Conservation (phyloP, 2,888 invertebrate genomes). For the Cataglyphis livida region DNA sequence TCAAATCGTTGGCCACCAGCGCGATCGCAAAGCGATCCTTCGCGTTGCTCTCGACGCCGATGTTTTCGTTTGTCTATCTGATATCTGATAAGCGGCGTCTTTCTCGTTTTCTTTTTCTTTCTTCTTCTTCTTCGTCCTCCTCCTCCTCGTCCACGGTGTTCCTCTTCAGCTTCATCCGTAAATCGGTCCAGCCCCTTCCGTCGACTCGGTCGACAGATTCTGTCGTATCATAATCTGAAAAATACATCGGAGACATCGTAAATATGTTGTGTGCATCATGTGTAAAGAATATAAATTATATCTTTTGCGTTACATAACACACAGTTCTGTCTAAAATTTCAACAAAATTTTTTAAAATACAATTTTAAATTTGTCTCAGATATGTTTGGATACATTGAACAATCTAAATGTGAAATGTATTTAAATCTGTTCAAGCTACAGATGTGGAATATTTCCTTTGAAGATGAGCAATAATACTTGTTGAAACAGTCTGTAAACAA, state of each 20-base stretch:
- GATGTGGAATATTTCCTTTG: background rate
- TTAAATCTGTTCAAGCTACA: background rate
- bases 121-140: constrained; percentile 69
- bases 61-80: background rate
- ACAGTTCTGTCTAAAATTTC: background rate
- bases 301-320: background rate
- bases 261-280: background rate
- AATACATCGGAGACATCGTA: background rate
- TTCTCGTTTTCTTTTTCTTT: constrained; percentile 21
- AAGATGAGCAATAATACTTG: background rate
- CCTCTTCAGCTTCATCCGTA: constrained; percentile 72
- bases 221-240: constrained; percentile 77
- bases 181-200: constrained; percentile 60
- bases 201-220: constrained; percentile 62
- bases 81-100: background rate
- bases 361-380: background rate
- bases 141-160: constrained; percentile 67
- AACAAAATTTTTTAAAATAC: background rate
- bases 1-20: constrained; percentile 33
- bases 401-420: background rate
- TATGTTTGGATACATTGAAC: background rate
- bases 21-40: background rate
- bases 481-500: background rate
- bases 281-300: background rate
- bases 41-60: background rate